Evolutionary conservation across 1,140 invertebrate species (phyloP), one percentile per base, ranked within the genome.

Genomic region (Maconellicoccus hirsutus): DNA sequence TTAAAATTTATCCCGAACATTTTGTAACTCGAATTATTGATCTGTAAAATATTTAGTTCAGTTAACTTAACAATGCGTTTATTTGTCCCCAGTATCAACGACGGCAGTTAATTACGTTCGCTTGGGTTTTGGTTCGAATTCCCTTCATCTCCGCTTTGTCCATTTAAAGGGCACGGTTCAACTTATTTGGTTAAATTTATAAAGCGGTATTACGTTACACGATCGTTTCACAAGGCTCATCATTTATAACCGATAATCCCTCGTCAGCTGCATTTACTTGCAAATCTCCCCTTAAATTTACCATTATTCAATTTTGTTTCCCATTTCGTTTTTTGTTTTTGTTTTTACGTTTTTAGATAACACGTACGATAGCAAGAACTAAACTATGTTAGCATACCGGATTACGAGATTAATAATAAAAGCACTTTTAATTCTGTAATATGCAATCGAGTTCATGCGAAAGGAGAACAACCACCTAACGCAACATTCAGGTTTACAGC

Each of bases 181-280:
- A 52, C 42, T 52, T 52, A 52, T 52, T 52, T 52, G 42, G 42
- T 52, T 19, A 16, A 52, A 52, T 52, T 52, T 52, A 52, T 52
- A 52, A 52, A 52, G 42, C 12, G 42, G 42, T 52, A 52, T 52
- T 52, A 52, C 42, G 42, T 52, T 52, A 52, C 42, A 52, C 42
- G 42, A 52, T 52, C 42, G 42, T 52, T 52, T 52, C 42, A 52
- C 42, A 66, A 66, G 61, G 25, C 25, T 66, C 61, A 66, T 66
- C 25, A 66, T 66, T 66, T 66, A 66, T 66, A 66, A 25, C 25
- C 61, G 61, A 66, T 66, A 66, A 66, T 66, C 61, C 61, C 25
- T 66, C 61, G 61, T 66, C 61, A 66, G 61, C 61, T 66, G 61
- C 61, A 66, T 66, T 66, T 26, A 26, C 61, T 66, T 66, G 61